Percentiles rank a stretch among this genome's conserved stretches.
These are phyloP conservation scores for Orthonevra nobilis DNA, from an alignment of 2,888 invertebrate species.

Conservation along the genomic window DNA sequence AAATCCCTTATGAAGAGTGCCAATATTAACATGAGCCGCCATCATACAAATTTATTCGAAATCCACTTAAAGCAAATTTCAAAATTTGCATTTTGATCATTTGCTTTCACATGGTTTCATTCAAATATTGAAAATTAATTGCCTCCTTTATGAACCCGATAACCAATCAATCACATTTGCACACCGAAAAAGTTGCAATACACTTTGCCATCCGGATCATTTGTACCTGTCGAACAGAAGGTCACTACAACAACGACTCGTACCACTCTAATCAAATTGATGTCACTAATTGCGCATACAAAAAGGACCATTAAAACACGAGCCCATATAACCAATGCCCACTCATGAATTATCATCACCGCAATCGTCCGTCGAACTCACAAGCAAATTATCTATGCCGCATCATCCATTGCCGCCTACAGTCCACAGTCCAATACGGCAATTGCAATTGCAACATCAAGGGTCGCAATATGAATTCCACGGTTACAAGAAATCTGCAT, in stretches of 20 bases:
- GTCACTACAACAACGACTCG: constrained; percentile 1
- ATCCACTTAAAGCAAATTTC: no score
- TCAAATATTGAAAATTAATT: constrained; percentile 9
- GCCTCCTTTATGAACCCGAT: background rate
- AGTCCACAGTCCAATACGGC: no score
- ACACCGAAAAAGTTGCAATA: background rate
- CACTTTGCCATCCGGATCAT: background rate
- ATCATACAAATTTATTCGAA: no score
- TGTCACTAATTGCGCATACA: constrained; percentile 41
- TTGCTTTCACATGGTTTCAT: no score
- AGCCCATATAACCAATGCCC: constrained; percentile 11
- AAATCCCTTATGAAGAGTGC: no score
- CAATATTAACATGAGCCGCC: no score
- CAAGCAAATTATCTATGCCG: constrained; percentile 34
- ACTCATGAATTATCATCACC: constrained; percentile 58
- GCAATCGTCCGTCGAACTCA: constrained; percentile 7
- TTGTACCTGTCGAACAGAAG: constrained; percentile 27
- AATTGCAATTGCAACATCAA: constrained; percentile 37
- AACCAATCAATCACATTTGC: background rate
- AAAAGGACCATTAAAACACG: constrained; percentile 39
- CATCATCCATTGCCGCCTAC: no score
- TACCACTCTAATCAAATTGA: constrained; percentile 31
- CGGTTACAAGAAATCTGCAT: constrained; percentile 67
- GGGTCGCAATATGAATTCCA: constrained; percentile 37
- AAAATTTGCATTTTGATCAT: no score